Percentiles rank a stretch among this genome's conserved stretches.
Conservation (phyloP, 2,888 invertebrate genomes). For the Habroteleia sp. region DNA sequence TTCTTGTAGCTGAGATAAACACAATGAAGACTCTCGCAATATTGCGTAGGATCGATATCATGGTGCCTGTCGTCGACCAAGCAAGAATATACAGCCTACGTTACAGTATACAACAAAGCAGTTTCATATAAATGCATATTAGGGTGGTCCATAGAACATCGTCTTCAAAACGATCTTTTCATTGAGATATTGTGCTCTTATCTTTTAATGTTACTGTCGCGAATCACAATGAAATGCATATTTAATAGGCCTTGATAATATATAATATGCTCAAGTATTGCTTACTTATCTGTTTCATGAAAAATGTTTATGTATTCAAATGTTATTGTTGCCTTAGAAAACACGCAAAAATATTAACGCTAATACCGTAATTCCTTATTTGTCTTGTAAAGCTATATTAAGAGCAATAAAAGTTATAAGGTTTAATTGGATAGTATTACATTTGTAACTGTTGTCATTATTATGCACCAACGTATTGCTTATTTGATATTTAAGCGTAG, state of each 20-base stretch:
- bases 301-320: too few relatives aligned
- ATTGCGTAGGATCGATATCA: constrained; percentile 77
- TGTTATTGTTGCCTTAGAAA: too few relatives aligned
- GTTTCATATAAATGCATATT: constrained; percentile 36
- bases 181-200: not conserved
- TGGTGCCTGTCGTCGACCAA: constrained; percentile 70
- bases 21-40: constrained; percentile 69
- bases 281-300: too few relatives aligned
- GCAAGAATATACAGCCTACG: constrained; percentile 41
- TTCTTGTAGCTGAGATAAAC: constrained; percentile 21
- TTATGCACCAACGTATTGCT: too few relatives aligned
- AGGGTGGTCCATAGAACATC: constrained; percentile 31
- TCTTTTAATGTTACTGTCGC: not conserved
- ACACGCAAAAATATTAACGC: too few relatives aligned
- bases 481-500: too few relatives aligned
- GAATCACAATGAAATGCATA: not conserved
- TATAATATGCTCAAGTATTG: too few relatives aligned
- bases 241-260: not conserved
- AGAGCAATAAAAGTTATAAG: too few relatives aligned
- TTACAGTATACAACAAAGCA: constrained; percentile 46
- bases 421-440: too few relatives aligned
- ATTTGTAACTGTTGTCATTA: too few relatives aligned
- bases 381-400: too few relatives aligned
- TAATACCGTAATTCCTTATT: too few relatives aligned
- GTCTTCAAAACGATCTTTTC: constrained; percentile 18